Percentiles rank a stretch among this genome's conserved stretches.
phyloP scores from a whole-genome alignment of 1,140 invertebrate species.

The Brachystomella parvula region DNA sequence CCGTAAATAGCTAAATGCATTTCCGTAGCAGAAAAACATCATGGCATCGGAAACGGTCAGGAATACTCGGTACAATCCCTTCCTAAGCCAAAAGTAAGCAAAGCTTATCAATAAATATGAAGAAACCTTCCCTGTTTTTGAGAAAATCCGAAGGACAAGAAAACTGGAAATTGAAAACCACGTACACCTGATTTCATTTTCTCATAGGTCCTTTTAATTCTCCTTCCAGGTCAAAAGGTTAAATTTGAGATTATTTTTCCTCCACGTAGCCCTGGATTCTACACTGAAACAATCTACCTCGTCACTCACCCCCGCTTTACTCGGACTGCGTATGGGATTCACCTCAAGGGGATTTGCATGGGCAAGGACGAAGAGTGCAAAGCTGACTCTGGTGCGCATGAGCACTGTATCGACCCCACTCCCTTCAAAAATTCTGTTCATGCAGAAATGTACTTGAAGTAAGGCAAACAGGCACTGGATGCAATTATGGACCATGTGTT shows the following conservation, averaged over 20 bases:
- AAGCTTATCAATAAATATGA: too few relatives aligned
- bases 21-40: too few relatives aligned
- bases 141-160: not conserved
- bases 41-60: too few relatives aligned
- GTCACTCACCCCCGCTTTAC: not conserved
- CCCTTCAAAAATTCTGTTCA: not conserved
- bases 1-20: too few relatives aligned
- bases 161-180: not conserved
- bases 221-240: not conserved
- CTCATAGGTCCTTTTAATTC: not conserved
- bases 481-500: slow-evolving; percentile 1
- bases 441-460: not conserved
- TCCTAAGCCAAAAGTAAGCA: too few relatives aligned
- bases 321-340: not conserved
- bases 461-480: not conserved
- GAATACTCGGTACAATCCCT: too few relatives aligned
- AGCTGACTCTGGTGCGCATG: not conserved
- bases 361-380: not conserved
- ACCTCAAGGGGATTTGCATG: not conserved
- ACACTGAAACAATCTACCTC: not conserved
- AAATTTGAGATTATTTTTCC: not conserved
- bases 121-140: too few relatives aligned
- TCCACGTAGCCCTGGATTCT: not conserved
- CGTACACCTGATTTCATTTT: not conserved
- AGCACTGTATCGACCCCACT: not conserved